Base-by-base conservation (phyloP, 1,140 invertebrate genomes). In the Meloidogyne floridensis region DNA sequence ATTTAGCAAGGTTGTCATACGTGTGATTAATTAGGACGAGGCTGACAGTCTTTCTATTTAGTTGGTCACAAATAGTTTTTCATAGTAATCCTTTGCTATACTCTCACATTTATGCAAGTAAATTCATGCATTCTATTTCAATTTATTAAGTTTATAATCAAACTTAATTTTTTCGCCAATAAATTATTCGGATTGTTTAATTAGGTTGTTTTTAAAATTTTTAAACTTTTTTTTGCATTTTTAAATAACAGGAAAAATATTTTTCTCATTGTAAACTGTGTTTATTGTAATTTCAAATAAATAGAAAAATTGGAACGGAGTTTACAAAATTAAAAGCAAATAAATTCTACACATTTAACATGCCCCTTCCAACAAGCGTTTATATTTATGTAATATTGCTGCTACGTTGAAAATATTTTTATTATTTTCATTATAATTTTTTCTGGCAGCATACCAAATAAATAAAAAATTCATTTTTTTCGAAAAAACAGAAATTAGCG, bases 241-340 rank as follows among this genome's bases (percentile, higher is more conserved):
- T 65, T 65, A 65, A 6, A 59, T 13, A 59, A n/a, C n/a, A 65
- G 7, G 15, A 6, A 65, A 65, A 65, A n/a, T 65, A 65, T n/a
- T 65, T 65, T 65, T 54, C 11, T 65, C 15, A 65, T n/a, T 65
- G 15, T n/a, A 65, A 65, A 4, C 7, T 18, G 15, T 65, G n/a
- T 65, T 65, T 65, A 65, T n/a, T 65, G 59, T 65, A 65, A 65
- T 65, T 65, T 65, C 59, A 15, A 65, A 15, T 15, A 65, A 65
- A 65, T n/a, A 65, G n/a, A 15, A 65, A 65, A n/a, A 65, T 65
- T 11, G 47, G 47, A 47, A 65, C 15, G 15, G 15, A n/a, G 59
- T 65, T 65, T 65, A 65, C 7, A n/a, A 65, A 65, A 65, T 65
- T 65, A n/a, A 65, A 18, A 18, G 59, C 10, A 65, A 65, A 65